Percentiles rank a stretch among this genome's conserved stretches.
These are phyloP conservation scores for Acromyrmex charruanus DNA, from an alignment of 1,140 invertebrate species.

Conservation along the genomic window DNA sequence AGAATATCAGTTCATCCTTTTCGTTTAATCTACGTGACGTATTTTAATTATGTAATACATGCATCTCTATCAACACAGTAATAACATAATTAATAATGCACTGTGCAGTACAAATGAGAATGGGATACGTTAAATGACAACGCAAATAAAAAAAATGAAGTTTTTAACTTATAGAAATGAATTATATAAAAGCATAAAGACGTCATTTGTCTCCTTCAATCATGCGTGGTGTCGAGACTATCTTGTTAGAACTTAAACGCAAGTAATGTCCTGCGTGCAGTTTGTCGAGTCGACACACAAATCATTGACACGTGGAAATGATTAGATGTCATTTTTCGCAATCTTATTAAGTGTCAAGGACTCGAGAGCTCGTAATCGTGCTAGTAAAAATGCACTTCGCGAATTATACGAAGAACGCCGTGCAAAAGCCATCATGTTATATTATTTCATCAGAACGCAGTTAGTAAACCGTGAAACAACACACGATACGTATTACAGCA, in stretches of 20 bases:
- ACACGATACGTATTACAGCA: no score
- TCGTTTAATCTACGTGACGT: background rate
- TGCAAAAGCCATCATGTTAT: background rate
- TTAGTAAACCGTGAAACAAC: conserved; percentile 4
- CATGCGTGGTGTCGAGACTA: background rate
- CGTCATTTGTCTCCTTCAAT: background rate
- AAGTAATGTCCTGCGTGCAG: conserved; percentile 8
- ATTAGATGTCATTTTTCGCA: conserved; percentile 49
- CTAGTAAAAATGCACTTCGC: conserved; percentile 11
- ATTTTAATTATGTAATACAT: background rate
- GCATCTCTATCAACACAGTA: background rate
- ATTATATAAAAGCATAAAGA: background rate
- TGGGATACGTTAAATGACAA: background rate
- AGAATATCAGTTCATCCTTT: background rate
- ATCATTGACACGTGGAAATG: conserved; percentile 55
- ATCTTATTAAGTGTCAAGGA: conserved; percentile 16
- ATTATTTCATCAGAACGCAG: background rate
- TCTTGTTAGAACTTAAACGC: conserved; percentile 15
- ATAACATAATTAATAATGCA: background rate
- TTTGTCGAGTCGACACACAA: conserved; percentile 21
- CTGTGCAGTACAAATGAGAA: background rate
- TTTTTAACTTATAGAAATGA: background rate
- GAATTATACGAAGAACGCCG: background rate
- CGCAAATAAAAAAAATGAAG: background rate
- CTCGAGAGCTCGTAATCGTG: conserved; percentile 9